Evolutionary conservation across 1,140 invertebrate species (phyloP).

Genomic region (Dinothrombium tinctorium): DNA sequence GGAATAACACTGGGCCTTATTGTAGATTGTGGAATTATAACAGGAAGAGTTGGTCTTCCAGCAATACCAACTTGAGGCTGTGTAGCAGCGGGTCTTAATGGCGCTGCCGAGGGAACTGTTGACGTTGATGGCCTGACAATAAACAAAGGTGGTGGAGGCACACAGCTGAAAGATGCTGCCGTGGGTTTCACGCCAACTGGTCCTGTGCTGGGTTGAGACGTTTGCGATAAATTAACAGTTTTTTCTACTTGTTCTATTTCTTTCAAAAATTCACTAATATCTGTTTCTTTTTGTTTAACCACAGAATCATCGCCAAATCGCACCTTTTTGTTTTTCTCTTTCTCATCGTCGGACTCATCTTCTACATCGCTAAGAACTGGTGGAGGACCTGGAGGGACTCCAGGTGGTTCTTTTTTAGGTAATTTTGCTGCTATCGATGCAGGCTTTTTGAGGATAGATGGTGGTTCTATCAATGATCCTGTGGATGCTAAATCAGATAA

Average conservation of each 20-base stretch:
- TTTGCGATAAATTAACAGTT: no score
- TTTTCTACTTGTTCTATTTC: slow-evolving; percentile 11
- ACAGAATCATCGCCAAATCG: slow-evolving; percentile 10
- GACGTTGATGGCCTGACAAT: no score
- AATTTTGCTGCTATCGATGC: slow-evolving; percentile 5
- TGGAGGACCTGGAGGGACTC: slow-evolving; percentile 60
- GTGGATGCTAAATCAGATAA: neutral
- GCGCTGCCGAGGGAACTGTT: no score
- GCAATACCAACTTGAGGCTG: no score
- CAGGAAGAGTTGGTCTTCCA: no score
- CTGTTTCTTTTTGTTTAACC: slow-evolving; percentile 9
- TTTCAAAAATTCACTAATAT: slow-evolving; percentile 12
- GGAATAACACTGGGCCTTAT: slow-evolving; percentile 23
- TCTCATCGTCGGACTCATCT: slow-evolving; percentile 14
- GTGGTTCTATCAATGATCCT: slow-evolving; percentile 17
- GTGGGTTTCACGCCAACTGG: no score
- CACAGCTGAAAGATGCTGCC: no score
- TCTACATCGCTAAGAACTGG: slow-evolving; percentile 22
- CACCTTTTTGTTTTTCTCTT: slow-evolving; percentile 11
- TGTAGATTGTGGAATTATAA: slow-evolving; percentile 31
- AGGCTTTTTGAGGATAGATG: slow-evolving; percentile 47
- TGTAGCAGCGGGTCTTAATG: no score
- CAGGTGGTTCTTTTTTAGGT: slow-evolving; percentile 45
- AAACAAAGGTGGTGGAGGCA: no score
- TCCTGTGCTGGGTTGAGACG: no score